Evolutionary conservation across 1,140 invertebrate species (phyloP).

Genomic region (Theocolax elegans): DNA sequence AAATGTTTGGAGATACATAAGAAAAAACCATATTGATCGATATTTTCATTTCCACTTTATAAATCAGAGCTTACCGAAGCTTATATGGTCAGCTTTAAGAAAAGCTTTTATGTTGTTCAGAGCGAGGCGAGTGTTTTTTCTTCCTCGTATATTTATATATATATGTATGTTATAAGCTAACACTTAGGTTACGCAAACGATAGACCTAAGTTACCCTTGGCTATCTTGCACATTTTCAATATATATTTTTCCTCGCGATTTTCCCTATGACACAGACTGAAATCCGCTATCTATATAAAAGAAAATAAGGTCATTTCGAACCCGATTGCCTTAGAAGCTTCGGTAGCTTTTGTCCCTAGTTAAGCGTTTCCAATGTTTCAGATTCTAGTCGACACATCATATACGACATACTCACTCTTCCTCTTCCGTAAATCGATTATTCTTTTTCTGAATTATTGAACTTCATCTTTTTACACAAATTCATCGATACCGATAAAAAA

Average conservation of each 20-base stretch:
- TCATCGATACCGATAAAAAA: too few relatives aligned
- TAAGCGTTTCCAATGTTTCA: not conserved
- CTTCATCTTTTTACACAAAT: too few relatives aligned
- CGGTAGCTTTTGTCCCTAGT: not conserved
- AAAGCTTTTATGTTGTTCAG: too few relatives aligned
- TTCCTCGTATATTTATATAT: not conserved
- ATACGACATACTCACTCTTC: not conserved
- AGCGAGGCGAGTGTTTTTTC: not conserved
- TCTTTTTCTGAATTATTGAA: too few relatives aligned
- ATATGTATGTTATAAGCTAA: too few relatives aligned
- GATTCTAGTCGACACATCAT: not conserved
- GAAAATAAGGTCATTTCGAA: constrained; percentile 10
- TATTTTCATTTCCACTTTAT: not conserved
- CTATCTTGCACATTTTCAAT: constrained; percentile 13
- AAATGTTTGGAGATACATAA: too few relatives aligned
- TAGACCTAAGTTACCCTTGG: not conserved
- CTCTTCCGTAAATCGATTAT: not conserved
- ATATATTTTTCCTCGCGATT: not conserved
- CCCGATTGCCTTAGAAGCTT: not conserved
- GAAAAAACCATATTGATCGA: too few relatives aligned
- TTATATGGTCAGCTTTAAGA: too few relatives aligned
- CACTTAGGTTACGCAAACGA: not conserved
- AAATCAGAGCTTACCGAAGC: too few relatives aligned
- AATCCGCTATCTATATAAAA: not conserved
- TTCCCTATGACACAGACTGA: not conserved